Conservation (phyloP, 2,888 invertebrate genomes). For the Drosophila incognita region DNA sequence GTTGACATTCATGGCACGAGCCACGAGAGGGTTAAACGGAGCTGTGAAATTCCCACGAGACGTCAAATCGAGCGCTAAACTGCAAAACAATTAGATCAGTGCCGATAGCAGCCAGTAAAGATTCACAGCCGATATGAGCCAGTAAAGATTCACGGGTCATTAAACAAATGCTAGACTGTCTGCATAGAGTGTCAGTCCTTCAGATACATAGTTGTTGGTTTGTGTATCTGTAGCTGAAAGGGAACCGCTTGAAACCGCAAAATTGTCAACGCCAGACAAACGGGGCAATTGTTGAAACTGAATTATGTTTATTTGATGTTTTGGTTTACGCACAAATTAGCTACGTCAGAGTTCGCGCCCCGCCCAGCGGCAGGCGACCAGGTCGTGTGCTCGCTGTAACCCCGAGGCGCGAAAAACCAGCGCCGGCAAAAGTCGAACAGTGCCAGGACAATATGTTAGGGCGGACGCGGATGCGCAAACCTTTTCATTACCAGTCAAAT, state of each 20-base stretch:
- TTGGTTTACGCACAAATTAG: conserved; percentile 83
- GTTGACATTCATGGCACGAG: conserved; percentile 49
- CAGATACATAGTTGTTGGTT: conserved; percentile 2
- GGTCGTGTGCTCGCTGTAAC: conserved; percentile 73
- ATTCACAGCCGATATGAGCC: conserved; percentile 40
- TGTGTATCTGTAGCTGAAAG: conserved; percentile 19
- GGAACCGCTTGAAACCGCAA: conserved; percentile 64
- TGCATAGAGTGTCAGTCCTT: conserved; percentile 2
- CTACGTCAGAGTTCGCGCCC: conserved; percentile 78
- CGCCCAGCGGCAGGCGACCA: conserved; percentile 58
- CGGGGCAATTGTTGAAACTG: conserved; percentile 83
- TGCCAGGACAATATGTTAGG: conserved; percentile 72
- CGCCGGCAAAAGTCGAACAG: conserved; percentile 68
- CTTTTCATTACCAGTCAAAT: conserved; percentile 82
- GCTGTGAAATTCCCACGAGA: conserved; percentile 64
- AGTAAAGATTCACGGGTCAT: conserved; percentile 63
- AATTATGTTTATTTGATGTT: conserved; percentile 84
- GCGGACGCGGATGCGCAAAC: conserved; percentile 80
- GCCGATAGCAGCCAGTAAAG: conserved; percentile 38
- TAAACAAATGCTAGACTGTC: conserved; percentile 55
- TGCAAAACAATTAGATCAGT: conserved; percentile 50
- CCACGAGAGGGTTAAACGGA: not conserved
- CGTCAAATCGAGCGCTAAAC: conserved; percentile 18
- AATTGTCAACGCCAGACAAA: conserved; percentile 53
- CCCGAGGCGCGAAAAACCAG: conserved; percentile 84